These are phyloP conservation scores for Cancer borealis DNA, from an alignment of 2,888 invertebrate species.

Conservation along the genomic window DNA sequence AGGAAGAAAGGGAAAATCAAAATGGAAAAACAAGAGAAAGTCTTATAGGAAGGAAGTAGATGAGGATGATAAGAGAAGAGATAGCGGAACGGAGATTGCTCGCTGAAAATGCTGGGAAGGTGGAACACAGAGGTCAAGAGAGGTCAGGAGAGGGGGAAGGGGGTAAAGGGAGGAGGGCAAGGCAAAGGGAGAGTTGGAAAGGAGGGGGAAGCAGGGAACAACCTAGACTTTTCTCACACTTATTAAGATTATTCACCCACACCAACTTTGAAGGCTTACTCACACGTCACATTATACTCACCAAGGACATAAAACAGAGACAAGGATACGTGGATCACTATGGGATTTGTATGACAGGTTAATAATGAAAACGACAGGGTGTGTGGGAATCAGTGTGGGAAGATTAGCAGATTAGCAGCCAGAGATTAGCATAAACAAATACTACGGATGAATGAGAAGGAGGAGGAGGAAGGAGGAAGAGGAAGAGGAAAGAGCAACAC, in stretches of 20 bases:
- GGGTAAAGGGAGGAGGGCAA: too few relatives aligned
- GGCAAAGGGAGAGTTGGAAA: slow-evolving; percentile 21
- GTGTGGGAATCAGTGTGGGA: neutral
- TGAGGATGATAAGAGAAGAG: slow-evolving; percentile 11
- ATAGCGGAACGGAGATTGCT: slow-evolving; percentile 25
- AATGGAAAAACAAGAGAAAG: neutral
- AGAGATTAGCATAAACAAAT: neutral
- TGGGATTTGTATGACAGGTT: neutral
- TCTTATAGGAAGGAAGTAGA: neutral
- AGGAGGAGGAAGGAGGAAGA: neutral
- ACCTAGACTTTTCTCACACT: neutral
- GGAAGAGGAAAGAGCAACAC: neutral
- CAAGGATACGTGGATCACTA: neutral
- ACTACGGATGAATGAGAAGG: neutral
- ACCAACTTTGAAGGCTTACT: neutral
- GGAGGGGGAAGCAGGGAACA: slow-evolving; percentile 15
- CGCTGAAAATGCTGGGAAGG: slow-evolving; percentile 14
- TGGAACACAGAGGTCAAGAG: slow-evolving; percentile 1
- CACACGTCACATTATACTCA: neutral
- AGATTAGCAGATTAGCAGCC: neutral
- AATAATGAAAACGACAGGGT: neutral
- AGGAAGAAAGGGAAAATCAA: neutral
- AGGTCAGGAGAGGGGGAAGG: neutral
- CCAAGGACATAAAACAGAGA: neutral
- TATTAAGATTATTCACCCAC: neutral